A percentile compares a stretch with the other conserved stretches of the same genome.
Evolutionary conservation across 2,888 invertebrate genomes (phyloP).

Genomic region (Osmoderma eremita): DNA sequence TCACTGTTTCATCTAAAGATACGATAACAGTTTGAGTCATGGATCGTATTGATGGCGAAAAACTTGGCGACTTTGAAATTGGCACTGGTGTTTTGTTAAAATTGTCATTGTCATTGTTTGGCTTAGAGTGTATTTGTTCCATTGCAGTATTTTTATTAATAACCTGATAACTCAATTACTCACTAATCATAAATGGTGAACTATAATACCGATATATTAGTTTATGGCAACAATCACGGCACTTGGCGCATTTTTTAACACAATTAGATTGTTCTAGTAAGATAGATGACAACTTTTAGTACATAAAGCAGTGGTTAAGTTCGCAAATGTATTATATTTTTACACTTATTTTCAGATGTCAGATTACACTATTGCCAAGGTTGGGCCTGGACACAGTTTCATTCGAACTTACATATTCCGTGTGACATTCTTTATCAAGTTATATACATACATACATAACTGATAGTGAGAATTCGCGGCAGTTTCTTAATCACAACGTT

Average conservation of each 20-base stretch:
- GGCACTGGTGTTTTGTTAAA: slow-evolving; percentile 62
- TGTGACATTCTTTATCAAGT: slow-evolving; percentile 39
- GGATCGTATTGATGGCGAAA: slow-evolving; percentile 61
- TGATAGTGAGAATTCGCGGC: slow-evolving; percentile 34
- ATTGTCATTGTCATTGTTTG: slow-evolving; percentile 50
- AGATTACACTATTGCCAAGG: slow-evolving; percentile 53
- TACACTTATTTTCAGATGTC: slow-evolving; percentile 55
- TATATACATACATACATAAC: slow-evolving; percentile 29
- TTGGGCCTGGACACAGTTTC: slow-evolving; percentile 51
- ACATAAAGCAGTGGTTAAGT: slow-evolving; percentile 28
- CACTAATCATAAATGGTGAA: slow-evolving; percentile 10
- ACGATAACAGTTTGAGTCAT: slow-evolving; percentile 63
- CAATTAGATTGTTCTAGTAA: slow-evolving; percentile 23
- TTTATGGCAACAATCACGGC: slow-evolving; percentile 22
- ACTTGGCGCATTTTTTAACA: slow-evolving; percentile 14
- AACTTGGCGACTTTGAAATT: slow-evolving; percentile 59
- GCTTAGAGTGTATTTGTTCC: slow-evolving; percentile 51
- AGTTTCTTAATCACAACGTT: slow-evolving; percentile 31
- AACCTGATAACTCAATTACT: slow-evolving; percentile 16
- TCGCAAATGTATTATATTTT: slow-evolving; percentile 33
- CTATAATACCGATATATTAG: slow-evolving; percentile 30
- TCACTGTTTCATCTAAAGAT: slow-evolving; percentile 65
- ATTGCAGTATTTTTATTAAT: slow-evolving; percentile 37
- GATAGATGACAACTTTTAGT: slow-evolving; percentile 26
- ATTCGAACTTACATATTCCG: slow-evolving; percentile 47